Base-by-base conservation (phyloP, 2,888 invertebrate genomes). In the Drosophila nr. fundita region DNA sequence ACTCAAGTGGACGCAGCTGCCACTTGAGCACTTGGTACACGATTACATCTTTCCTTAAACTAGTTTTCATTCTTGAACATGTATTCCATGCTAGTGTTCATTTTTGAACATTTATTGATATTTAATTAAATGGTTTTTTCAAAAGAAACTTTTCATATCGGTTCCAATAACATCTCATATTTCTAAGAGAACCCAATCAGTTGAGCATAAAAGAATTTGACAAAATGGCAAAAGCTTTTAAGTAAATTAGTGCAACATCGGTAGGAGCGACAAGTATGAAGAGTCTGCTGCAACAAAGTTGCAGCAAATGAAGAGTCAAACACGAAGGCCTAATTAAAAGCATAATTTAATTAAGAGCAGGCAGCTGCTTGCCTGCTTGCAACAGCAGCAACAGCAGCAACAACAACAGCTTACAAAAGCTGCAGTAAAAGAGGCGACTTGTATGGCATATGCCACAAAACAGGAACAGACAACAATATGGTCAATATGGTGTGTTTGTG, bases 341-440 rank as follows among this genome's bases (percentile, higher is more conserved):
- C 80, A 82, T 87, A 87, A 85, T 89, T 87, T 84, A 85, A 85
- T 85, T 85, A 85, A 89, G 84, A 79, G 87, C 81, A 70, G 74
- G 68, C 69, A 55, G 84, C 63, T 62, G 78, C 50, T 48, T 63
- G 64, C 68, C 74, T 74, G 54, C 24, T 24, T 24, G 38, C 34
- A 62, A 24, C 45, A 52, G 53, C 70, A 67, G 60, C 62, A 4
- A 0, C 18, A 40, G 2, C 38, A 40, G 2, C 55, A 53, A 54
- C 40, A 66, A 48, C 40, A 53, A 61, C 66, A 64, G 66, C 66
- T 52, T 61, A 52, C 68, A 52, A 59, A 55, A 64, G 48, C 55
- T 54, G 70, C 78, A 64, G 69, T 57, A 62, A 67, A 36, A 61
- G 57, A 63, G 65, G 60, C 71, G 62, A 66, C 71, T 71, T 71